Percentiles rank a stretch among this genome's conserved stretches.
Conservation (phyloP, 2,113 vertebrate species). For the Actinemys pallida region DNA sequence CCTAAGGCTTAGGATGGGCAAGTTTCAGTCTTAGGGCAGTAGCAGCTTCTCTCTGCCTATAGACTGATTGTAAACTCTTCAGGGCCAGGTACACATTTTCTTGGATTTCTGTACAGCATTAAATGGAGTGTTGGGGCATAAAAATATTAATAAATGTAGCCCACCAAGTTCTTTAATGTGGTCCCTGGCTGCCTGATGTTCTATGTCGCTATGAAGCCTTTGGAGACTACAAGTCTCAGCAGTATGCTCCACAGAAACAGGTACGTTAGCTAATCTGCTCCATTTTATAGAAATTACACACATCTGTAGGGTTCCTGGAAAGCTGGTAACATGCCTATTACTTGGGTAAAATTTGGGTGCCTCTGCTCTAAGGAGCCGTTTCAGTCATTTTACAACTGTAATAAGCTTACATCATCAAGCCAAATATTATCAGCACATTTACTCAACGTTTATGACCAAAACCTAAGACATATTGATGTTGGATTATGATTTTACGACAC, state of each 20-base stretch:
- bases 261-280: neutral
- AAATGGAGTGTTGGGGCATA: neutral
- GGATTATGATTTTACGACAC: slow-evolving; percentile 11
- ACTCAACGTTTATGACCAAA: slow-evolving; percentile 1
- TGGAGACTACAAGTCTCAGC: neutral
- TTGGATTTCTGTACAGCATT: neutral
- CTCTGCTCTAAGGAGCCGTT: neutral
- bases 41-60: neutral
- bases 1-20: neutral
- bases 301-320: neutral
- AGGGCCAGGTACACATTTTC: neutral
- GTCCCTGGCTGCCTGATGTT: neutral
- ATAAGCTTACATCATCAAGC: neutral
- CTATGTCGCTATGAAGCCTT: neutral
- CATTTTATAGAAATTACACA: neutral
- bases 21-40: neutral
- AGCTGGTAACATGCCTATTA: neutral
- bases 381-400: neutral
- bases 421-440: neutral
- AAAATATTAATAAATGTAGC: neutral
- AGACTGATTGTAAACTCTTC: neutral
- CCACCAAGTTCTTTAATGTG: neutral
- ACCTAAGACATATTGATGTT: slow-evolving; percentile 10
- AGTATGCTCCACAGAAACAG: neutral
- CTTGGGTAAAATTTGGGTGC: neutral